phyloP scores from a whole-genome alignment of 2,113 vertebrate genomes.

The Oriolus oriolus region DNA sequence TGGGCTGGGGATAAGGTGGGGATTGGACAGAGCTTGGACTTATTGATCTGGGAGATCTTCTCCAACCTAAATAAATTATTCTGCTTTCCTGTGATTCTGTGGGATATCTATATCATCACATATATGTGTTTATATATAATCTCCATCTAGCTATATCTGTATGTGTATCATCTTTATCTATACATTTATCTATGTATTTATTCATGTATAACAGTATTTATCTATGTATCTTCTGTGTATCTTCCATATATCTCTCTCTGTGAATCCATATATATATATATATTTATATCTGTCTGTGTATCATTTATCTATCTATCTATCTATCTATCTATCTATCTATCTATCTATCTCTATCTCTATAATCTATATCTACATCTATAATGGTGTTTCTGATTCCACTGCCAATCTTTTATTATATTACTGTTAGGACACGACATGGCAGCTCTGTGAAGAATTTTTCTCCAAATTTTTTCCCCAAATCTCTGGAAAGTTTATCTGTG shows the following conservation, averaged over 20 bases:
- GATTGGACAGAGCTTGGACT: accelerated
- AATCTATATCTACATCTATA: no score
- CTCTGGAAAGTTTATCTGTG: not conserved
- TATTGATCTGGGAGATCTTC: accelerated
- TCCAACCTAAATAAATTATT: not conserved
- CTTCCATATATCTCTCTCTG: not conserved
- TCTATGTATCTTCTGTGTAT: not conserved
- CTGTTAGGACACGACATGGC: no score
- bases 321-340: not conserved
- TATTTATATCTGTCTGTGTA: not conserved
- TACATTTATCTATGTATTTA: not conserved
- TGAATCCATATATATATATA: no score
- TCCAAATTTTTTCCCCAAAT: not conserved
- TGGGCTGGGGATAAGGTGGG: not conserved
- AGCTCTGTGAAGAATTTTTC: not conserved
- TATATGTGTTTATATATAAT: no score
- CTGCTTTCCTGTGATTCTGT: no score
- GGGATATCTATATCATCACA: not conserved
- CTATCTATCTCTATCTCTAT: not conserved
- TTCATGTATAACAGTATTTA: not conserved
- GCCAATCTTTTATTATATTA: not conserved
- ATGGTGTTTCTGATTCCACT: not conserved
- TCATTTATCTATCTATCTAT: not conserved
- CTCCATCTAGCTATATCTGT: not conserved
- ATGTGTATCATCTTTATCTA: not conserved